These are phyloP conservation scores for Heteronetta atricapilla DNA, from an alignment of 2,113 vertebrate genomes.

Conservation along the genomic window DNA sequence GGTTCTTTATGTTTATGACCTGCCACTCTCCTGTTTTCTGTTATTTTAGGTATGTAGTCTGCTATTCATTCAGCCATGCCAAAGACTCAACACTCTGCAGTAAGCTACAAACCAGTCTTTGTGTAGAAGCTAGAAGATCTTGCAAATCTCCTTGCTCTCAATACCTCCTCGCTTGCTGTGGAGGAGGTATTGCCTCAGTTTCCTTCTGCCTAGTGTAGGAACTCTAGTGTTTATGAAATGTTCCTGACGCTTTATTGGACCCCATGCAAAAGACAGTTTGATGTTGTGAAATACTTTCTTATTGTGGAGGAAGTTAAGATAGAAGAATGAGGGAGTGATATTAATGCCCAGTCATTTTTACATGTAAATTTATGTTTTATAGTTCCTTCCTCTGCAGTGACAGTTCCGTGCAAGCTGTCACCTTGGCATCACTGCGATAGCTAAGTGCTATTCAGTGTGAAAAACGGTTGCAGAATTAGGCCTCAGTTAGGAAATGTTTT, in stretches of 20 bases:
- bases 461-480: neutral
- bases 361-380: neutral
- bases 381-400: neutral
- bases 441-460: neutral
- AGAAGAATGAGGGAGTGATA: neutral
- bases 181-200: neutral
- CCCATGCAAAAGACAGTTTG: neutral
- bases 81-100: neutral
- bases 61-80: neutral
- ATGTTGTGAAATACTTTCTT: neutral
- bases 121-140: neutral
- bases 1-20: neutral
- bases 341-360: neutral
- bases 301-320: neutral
- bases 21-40: neutral
- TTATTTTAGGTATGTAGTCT: conserved; percentile 31
- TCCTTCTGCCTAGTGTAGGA: neutral
- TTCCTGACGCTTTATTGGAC: neutral
- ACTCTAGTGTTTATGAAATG: neutral
- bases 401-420: neutral
- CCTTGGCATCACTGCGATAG: neutral
- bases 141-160: neutral
- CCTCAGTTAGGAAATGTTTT: conserved; percentile 25
- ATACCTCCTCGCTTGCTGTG: neutral
- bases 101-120: neutral